Evolutionary conservation across 2,888 invertebrate genomes (phyloP), one percentile per base, ranked within the genome.

Genomic region (Agonopterix arenella): DNA sequence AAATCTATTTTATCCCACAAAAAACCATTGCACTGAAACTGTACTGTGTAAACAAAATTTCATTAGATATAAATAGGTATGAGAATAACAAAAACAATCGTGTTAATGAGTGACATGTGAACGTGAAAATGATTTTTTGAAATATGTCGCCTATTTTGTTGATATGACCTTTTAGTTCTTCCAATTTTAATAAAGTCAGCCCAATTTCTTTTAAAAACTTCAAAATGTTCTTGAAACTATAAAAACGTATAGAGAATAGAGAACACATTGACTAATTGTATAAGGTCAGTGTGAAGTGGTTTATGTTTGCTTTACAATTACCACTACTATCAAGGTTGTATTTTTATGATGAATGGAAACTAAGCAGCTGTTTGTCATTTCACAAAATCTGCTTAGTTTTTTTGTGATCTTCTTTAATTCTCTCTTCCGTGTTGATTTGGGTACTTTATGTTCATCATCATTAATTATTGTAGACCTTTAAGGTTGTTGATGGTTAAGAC

Each of bases 301-400:
- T 38, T 60, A 66, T 80, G 71, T 85, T 83, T 81, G 74, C 65
- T 72, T 70, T 66, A 71, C 74, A 80, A 78, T 83, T 81, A 76
- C 66, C 71, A 66, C 53, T 55, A 59, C 61, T 64, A 77, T 80
- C 77, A 81, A 82, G 83, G 84, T 48, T 47, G 52, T 44, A 43
- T 44, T 38, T 47, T 53, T 48, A 55, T 57, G 56, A 61, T 59
- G 50, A 66, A 70, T 71, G 57, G 55, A 66, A 59, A 56, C 50
- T 54, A 56, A 56, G 50, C 50, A 56, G 53, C 54, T 53, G 49
- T 53, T 52, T 54, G 45, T 50, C 48, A 51, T 54, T 48, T 53
- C 51, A 47, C 45, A 58, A 57, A 59, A 28, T 16, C 13, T 38
- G 28, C 47, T 46, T 55, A 47, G 41, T 11, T 45, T 8, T 46